Conservation (phyloP, 2,797 vertebrate genomes). For the Distichodus sexfasciatus region DNA sequence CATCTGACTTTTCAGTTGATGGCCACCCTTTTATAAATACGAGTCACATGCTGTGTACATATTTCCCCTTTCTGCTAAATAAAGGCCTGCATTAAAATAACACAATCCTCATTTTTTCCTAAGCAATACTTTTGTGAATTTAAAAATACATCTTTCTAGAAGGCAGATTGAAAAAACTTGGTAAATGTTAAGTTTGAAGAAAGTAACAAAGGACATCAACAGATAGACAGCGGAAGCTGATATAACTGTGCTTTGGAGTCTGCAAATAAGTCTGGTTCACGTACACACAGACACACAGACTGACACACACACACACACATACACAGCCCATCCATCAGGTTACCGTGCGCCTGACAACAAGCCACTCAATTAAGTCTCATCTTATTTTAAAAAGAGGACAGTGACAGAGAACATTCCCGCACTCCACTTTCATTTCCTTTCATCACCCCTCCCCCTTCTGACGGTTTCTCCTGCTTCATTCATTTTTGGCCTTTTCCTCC, state of each 20-base stretch:
- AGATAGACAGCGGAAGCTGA: conserved; percentile 9
- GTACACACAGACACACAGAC: not conserved
- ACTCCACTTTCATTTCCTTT: conserved; percentile 14
- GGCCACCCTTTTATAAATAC: not conserved
- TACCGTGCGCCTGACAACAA: conserved; percentile 30
- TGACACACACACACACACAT: conserved; percentile 2
- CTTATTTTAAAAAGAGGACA: conserved; percentile 37
- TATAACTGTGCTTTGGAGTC: not conserved
- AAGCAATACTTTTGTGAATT: conserved; percentile 17
- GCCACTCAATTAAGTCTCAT: conserved; percentile 42
- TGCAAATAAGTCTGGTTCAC: conserved; percentile 9
- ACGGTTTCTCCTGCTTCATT: not conserved
- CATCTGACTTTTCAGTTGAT: not conserved
- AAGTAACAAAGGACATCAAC: conserved; percentile 26
- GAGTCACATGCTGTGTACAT: not conserved
- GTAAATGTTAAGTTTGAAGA: conserved; percentile 24
- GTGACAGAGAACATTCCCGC: conserved; percentile 32
- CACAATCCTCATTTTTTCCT: not conserved
- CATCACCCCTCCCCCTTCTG: not conserved
- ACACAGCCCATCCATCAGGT: conserved; percentile 22
- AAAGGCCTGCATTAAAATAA: not conserved
- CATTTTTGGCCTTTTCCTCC: not conserved
- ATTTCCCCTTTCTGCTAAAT: not conserved
- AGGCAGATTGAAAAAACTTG: not conserved
- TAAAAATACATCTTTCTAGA: conserved; percentile 17